A percentile compares a stretch with the other conserved stretches of the same genome.
phyloP scores from a whole-genome alignment of 2,113 vertebrate species.

The Aptenodytes patagonicus region DNA sequence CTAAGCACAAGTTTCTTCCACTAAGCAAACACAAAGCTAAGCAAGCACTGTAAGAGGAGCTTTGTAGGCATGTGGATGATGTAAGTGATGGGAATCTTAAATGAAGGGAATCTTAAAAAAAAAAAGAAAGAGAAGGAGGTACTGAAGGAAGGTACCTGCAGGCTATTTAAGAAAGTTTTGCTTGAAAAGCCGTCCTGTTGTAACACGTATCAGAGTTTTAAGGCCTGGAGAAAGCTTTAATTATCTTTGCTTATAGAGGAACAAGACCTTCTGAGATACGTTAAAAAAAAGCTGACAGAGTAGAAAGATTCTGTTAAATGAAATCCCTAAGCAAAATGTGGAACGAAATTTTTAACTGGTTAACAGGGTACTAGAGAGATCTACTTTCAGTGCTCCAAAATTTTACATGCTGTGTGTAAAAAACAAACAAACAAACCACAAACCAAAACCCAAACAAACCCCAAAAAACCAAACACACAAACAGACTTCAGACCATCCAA shows the following conservation, averaged over 20 bases:
- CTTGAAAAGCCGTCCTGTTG: not conserved
- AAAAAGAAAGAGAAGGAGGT: not conserved
- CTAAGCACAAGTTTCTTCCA: not conserved
- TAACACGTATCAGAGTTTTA: not conserved
- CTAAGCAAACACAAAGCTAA: not conserved
- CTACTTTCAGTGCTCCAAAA: not conserved
- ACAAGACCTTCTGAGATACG: not conserved
- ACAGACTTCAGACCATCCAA: not conserved
- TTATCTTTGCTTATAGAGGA: not conserved
- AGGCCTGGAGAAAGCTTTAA: not conserved
- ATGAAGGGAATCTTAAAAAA: not conserved
- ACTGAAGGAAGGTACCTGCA: not conserved
- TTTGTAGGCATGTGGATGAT: not conserved
- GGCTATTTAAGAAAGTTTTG: not conserved
- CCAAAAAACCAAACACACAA: accelerated
- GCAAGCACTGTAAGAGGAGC: not conserved
- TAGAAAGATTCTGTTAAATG: not conserved
- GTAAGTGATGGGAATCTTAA: not conserved
- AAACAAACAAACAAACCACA: not conserved
- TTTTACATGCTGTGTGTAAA: not conserved
- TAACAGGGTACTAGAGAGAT: not conserved
- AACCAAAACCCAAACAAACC: not conserved
- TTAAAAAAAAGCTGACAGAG: not conserved
- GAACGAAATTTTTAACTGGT: not conserved
- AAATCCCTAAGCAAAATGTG: not conserved